Conservation (phyloP, 23 tunicate species). For the Halocynthia aurantium region DNA sequence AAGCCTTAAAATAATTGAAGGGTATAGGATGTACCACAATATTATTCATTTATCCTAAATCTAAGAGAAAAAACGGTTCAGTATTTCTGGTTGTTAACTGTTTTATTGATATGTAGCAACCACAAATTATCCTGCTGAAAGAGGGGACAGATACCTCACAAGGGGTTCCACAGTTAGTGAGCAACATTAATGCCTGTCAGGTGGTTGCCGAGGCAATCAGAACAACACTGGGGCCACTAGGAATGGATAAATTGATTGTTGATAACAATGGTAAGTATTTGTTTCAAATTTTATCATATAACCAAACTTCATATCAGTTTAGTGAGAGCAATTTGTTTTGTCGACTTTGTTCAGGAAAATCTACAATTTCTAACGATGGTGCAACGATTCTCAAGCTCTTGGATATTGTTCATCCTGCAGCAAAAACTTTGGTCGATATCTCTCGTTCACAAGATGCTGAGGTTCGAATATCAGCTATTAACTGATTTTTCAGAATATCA, state of each 20-base stretch:
- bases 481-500: neutral
- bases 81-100: neutral
- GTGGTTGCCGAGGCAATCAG: constrained; percentile 90
- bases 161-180: constrained; percentile 95
- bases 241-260: constrained; percentile 95
- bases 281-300: neutral
- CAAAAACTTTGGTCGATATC: constrained; percentile 92
- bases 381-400: constrained; percentile 92
- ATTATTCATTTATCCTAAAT: no score
- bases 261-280: constrained; percentile 43
- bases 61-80: no score
- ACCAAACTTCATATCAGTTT: neutral
- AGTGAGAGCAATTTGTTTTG: neutral
- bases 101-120: constrained; percentile 30
- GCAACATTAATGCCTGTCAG: constrained; percentile 97
- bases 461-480: constrained; percentile 7
- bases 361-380: constrained; percentile 97
- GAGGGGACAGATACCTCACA: constrained; percentile 98
- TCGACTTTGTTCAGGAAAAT: constrained; percentile 34
- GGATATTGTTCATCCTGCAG: constrained; percentile 97
- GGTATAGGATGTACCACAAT: no score
- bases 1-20: no score
- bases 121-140: constrained; percentile 85
- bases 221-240: constrained; percentile 97
- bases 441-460: constrained; percentile 98